Evolutionary conservation across 2,888 invertebrate genomes (phyloP), one percentile per base, ranked within the genome.

Genomic region (Drosophila meridiana): DNA sequence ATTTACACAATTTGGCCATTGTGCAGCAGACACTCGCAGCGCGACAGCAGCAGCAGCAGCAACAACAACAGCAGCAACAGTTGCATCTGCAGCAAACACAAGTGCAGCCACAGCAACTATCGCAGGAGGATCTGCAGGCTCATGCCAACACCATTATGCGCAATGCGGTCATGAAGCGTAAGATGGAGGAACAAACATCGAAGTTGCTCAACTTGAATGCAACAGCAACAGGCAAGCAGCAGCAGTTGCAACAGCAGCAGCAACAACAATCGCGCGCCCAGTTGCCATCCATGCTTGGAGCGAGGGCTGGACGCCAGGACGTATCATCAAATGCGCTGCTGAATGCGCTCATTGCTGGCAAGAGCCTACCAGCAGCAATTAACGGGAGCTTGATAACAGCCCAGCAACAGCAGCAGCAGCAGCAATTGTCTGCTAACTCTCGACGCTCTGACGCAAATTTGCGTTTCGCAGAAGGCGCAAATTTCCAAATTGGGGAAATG

Each of bases 111-210:
- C 50, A 50, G 30, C 61, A 67, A 48, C 57, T 92, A 38, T 86
- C 91, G 0, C 93, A 92, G 36, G 92, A 93, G 73, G 92, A 93
- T 62, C 67, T 92, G 36, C 91, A 92, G 65, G 89, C 91, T 0
- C 93, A 92, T 80, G 91, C 92, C 6, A 92, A 92, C 67, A 78
- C 84, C 13, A 93, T 92, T 59, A 92, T 92, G 90, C 92, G 93
- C 43, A 92, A 93, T 80, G 92, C 92, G n/a, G 87, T 92, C 56
- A 89, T 93, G 63, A 93, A 93, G 56, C 92, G 92, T 32, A 92
- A 92, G 69, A 75, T 92, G 38, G 93, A 92, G 58, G 92, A 92
- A 45, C 92, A 92, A 76, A 83, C 83, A 0, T 87, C 84, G 11
- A 92, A 92, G 69, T 77, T 92, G 30, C 73, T 92, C 5, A 91